Conservation (phyloP, 2,113 vertebrate species). For the Onychostoma macrolepis region DNA sequence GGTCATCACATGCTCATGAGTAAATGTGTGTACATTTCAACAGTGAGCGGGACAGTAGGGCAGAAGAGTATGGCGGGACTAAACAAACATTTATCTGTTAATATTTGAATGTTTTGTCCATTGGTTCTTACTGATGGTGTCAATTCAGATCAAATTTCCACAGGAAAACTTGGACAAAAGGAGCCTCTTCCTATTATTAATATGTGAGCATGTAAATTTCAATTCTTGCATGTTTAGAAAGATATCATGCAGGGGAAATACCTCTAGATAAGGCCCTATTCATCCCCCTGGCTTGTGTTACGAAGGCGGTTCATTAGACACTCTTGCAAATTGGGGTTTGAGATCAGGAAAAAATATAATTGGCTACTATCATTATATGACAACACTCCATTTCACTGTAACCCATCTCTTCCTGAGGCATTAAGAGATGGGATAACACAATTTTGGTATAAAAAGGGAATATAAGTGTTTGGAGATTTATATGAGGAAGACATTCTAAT, state of each 20-base stretch:
- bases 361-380: neutral
- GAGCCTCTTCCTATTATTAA: neutral
- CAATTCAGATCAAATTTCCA: neutral
- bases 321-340: neutral
- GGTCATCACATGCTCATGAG: neutral
- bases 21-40: neutral
- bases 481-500: neutral
- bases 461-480: neutral
- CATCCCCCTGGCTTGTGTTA: neutral
- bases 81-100: neutral
- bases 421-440: constrained; percentile 1
- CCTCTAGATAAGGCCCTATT: neutral
- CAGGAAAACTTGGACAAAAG: neutral
- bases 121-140: neutral
- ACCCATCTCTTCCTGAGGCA: neutral
- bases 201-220: neutral
- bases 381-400: neutral
- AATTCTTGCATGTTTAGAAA: neutral
- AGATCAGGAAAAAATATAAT: constrained; percentile 3
- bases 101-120: neutral
- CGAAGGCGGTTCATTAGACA: neutral
- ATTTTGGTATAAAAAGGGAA: neutral
- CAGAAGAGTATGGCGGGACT: neutral
- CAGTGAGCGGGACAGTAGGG: neutral
- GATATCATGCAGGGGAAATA: too few species aligned